Evolutionary conservation across 2,888 invertebrate species (phyloP), one percentile per base, ranked within the genome.

Genomic region (Ectemnius cavifrons): DNA sequence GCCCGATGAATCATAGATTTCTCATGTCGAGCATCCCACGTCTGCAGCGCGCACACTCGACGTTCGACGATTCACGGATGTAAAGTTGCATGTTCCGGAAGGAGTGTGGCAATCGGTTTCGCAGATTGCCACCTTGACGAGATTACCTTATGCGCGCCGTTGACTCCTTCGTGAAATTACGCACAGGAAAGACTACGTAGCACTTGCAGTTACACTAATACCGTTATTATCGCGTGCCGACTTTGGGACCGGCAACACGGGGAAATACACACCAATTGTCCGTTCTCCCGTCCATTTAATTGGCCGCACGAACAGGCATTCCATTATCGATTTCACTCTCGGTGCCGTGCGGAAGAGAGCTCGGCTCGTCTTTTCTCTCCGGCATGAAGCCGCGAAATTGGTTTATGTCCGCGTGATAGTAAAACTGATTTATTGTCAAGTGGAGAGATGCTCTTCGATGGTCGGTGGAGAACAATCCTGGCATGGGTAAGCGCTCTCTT

Each of bases 1-100:
- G 63, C 47, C 37, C 64, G 77, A 76, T 83, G 82, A 83, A 83
- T 83, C 82, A 83, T 83, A 77, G 81, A 77, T 81, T 76, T 81
- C 79, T 73, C 78, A 69, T 68, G 72, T 47, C 61, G 71, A 49
- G 37, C 65, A 64, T 79, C 83, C 81, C 81, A 83, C 82, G 75
- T 77, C 67, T 76, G 69, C 59, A 69, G 70, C 73, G n/a, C 16
- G 52, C 52, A 14, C 52, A 16, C 52, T 52, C 71, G 68, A 0
- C 63, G 47, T 46, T 18, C 6, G 46, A 37, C 14, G 13, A 45
- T 28, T 8, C 47, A 73, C 79, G 76, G 71, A 77, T 79, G 75
- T 72, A 77, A 81, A 81, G 75, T 83, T 81, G 83, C 81, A 63
- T 71, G 77, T 70, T 70, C 64, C 71, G 75, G 80, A 84, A 81